Evolutionary conservation across 2,113 vertebrate genomes (phyloP).

Genomic region (Gymnobelideus leadbeateri): DNA sequence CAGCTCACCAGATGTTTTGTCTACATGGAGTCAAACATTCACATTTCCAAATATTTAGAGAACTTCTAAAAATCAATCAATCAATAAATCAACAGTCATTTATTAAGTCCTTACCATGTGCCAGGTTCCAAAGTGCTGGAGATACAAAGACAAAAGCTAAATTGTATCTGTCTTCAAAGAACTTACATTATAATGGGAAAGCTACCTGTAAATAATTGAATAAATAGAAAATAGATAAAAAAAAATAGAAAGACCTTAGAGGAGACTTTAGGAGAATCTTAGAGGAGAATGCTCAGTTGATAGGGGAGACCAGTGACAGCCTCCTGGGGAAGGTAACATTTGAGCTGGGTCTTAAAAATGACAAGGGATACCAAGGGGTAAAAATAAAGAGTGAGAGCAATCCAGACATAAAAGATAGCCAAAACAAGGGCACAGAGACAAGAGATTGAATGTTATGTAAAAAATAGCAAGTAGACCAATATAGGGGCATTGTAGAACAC

Average conservation of each 20-base stretch:
- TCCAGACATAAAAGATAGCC: not conserved
- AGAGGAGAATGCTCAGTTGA: not conserved
- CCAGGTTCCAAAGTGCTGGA: not conserved
- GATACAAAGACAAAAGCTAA: not conserved
- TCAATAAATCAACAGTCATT: not conserved
- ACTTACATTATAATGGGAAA: not conserved
- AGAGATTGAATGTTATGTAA: not conserved
- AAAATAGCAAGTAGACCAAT: not conserved
- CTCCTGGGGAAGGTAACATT: not conserved
- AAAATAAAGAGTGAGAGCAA: not conserved
- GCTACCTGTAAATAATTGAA: not conserved
- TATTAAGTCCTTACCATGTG: not conserved
- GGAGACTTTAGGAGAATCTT: not conserved
- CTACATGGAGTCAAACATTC: not conserved
- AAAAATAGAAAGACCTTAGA: not conserved
- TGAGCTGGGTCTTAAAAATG: not conserved
- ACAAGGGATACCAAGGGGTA: not conserved
- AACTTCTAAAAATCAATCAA: constrained; percentile 3
- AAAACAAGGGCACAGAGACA: not conserved
- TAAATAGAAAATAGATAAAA: not conserved
- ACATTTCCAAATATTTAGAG: not conserved
- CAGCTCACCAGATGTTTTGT: not conserved
- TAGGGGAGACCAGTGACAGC: not conserved
- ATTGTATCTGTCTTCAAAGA: not conserved
- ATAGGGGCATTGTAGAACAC: not conserved